These are phyloP conservation scores for Sylvilagus bachmani DNA, from an alignment of 2,113 vertebrate species.

Conservation along the genomic window DNA sequence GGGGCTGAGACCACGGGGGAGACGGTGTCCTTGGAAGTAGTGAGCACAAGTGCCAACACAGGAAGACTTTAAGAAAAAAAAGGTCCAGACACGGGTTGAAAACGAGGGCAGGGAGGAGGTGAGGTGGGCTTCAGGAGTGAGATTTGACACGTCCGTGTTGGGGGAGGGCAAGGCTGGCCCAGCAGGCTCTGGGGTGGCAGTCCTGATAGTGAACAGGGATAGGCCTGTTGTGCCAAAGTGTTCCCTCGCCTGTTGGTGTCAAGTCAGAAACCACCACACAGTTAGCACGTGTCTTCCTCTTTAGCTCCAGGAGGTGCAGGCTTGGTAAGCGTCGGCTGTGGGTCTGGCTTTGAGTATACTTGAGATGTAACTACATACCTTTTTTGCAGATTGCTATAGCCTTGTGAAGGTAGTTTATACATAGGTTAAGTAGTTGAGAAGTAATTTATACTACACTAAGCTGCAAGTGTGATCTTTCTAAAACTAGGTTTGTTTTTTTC, in stretches of 20 bases:
- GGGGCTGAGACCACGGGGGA: not conserved
- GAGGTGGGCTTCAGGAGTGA: not conserved
- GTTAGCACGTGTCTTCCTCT: not conserved
- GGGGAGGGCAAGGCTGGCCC: not conserved
- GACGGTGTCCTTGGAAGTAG: not conserved
- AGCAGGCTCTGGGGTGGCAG: not conserved
- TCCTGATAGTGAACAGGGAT: not conserved
- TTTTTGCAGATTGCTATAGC: conserved; percentile 59
- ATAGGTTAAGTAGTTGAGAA: conserved; percentile 62
- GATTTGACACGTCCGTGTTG: not conserved
- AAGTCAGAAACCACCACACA: not conserved
- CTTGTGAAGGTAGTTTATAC: conserved; percentile 47
- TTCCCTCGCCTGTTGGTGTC: not conserved
- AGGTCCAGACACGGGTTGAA: not conserved
- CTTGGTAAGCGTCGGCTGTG: not conserved
- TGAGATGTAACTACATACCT: conserved; percentile 47
- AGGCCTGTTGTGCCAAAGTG: not conserved
- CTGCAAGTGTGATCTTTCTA: conserved; percentile 59
- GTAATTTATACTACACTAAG: conserved; percentile 64
- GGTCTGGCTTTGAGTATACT: conserved; percentile 50
- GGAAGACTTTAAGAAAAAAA: not conserved
- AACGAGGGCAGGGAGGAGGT: not conserved
- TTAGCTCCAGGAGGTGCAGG: not conserved
- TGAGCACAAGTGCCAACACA: not conserved
- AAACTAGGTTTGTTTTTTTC: conserved; percentile 79